Evolutionary conservation across 1,140 invertebrate species (phyloP).

Genomic region (Ceratina calcarata): DNA sequence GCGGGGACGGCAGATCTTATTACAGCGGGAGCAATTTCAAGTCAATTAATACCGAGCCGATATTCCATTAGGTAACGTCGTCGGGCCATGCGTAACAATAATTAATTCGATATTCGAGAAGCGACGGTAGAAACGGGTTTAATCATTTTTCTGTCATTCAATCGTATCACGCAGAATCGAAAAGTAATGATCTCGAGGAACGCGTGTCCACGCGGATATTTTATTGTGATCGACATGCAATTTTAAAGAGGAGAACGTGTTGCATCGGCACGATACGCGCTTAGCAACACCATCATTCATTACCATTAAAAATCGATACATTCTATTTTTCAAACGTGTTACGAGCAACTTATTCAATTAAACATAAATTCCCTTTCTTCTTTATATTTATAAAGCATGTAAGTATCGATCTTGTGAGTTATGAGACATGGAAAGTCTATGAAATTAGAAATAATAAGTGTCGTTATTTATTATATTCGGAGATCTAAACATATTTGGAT

Average conservation of each 20-base stretch:
- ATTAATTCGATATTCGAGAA: not conserved
- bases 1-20: not conserved
- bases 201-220: slow-evolving; percentile 9
- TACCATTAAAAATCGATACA: not conserved
- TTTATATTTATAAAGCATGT: too few species aligned
- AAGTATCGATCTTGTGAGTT: too few species aligned
- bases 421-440: too few species aligned
- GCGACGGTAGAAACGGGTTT: too few species aligned
- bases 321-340: not conserved
- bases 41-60: not conserved
- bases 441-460: too few species aligned
- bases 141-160: not conserved
- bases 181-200: slow-evolving; percentile 32
- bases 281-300: slow-evolving; percentile 23
- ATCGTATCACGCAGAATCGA: slow-evolving; percentile 32
- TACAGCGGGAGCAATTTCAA: not conserved
- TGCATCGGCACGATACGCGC: slow-evolving; percentile 12
- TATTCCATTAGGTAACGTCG: not conserved
- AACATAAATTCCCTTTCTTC: not conserved
- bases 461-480: too few species aligned
- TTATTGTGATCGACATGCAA: slow-evolving; percentile 23
- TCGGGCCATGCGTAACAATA: not conserved
- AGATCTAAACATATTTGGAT: too few species aligned
- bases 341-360: not conserved
- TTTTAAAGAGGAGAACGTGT: slow-evolving; percentile 27